Conservation (phyloP, 2,113 vertebrate genomes). For the Morone saxatilis region DNA sequence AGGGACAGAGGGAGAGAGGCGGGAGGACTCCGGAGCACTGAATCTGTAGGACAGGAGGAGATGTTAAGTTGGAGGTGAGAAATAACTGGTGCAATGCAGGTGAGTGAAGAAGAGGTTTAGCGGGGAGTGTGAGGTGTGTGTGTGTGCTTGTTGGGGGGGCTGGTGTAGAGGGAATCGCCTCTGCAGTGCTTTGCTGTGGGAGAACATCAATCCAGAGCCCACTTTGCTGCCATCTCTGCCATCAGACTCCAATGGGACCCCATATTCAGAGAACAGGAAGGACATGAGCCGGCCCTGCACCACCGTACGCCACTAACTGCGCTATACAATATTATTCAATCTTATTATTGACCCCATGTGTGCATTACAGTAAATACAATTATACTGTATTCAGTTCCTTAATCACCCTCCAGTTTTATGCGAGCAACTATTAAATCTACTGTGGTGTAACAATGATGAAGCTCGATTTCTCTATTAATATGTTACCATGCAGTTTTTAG, state of each 20-base stretch:
- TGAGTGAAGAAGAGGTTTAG: slow-evolving; percentile 65
- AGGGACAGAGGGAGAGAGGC: slow-evolving; percentile 40
- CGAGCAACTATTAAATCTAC: slow-evolving; percentile 23
- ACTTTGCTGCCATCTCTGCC: slow-evolving; percentile 70
- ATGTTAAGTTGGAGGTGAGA: slow-evolving; percentile 78
- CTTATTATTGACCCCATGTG: slow-evolving; percentile 48
- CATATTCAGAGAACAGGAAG: slow-evolving; percentile 42
- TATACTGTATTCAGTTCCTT: slow-evolving; percentile 35
- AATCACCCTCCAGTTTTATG: slow-evolving; percentile 46
- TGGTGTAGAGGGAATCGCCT: slow-evolving; percentile 45
- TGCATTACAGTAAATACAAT: slow-evolving; percentile 50
- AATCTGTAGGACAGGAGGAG: slow-evolving; percentile 72
- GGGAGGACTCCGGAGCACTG: slow-evolving; percentile 43
- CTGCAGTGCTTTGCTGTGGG: slow-evolving; percentile 75
- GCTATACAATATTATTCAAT: slow-evolving; percentile 40
- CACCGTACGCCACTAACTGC: slow-evolving; percentile 24
- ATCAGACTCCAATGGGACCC: slow-evolving; percentile 57
- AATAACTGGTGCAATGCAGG: slow-evolving; percentile 85
- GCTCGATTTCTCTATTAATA: slow-evolving; percentile 10
- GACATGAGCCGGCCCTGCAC: slow-evolving; percentile 50
- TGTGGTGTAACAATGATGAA: slow-evolving; percentile 8
- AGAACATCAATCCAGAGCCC: slow-evolving; percentile 76
- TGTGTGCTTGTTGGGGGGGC: too few species aligned
- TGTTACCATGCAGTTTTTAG: slow-evolving; percentile 18
- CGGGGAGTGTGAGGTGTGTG: background rate